These are phyloP conservation scores for Pollachius pollachius DNA, from an alignment of 2,113 vertebrate genomes.

Conservation along the genomic window DNA sequence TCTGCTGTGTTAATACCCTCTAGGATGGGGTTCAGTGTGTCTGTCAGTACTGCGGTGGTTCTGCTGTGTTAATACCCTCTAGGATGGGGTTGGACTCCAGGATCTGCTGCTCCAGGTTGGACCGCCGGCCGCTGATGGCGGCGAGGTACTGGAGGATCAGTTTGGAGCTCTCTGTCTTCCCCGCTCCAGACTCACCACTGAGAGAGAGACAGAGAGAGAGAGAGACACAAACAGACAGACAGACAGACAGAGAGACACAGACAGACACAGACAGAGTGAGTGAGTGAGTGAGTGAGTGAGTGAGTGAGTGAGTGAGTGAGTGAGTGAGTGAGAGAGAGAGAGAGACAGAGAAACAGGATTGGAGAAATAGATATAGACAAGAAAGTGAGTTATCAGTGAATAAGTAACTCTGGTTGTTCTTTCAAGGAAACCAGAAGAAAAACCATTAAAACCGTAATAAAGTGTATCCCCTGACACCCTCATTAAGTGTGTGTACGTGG, in stretches of 20 bases:
- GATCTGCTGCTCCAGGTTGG: conserved; percentile 89
- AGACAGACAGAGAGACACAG: not conserved
- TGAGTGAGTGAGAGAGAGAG: not conserved
- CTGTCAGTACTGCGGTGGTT: no score
- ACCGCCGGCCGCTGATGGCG: conserved; percentile 85
- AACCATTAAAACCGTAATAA: no score
- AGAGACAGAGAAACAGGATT: not conserved
- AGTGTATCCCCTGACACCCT: no score
- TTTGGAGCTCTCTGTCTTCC: conserved; percentile 94
- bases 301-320: not conserved
- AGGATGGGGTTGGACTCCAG: conserved; percentile 92
- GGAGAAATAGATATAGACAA: not conserved
- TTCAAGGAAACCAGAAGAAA: no score
- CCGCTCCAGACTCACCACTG: conserved; percentile 95
- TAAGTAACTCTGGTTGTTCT: no score
- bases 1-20: no score
- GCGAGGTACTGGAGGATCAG: conserved; percentile 91
- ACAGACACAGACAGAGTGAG: no score
- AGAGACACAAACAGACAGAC: no score
- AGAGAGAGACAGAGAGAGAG: conserved; percentile 3
- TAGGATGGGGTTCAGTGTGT: no score
- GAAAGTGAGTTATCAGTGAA: not conserved
- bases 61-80: conserved; percentile 76
- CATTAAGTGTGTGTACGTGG: no score
- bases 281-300: not conserved